A percentile compares a stretch with the other conserved stretches of the same genome.
Evolutionary conservation across 2,113 vertebrate species (phyloP).

Genomic region (Corythoichthys haematopterus): DNA sequence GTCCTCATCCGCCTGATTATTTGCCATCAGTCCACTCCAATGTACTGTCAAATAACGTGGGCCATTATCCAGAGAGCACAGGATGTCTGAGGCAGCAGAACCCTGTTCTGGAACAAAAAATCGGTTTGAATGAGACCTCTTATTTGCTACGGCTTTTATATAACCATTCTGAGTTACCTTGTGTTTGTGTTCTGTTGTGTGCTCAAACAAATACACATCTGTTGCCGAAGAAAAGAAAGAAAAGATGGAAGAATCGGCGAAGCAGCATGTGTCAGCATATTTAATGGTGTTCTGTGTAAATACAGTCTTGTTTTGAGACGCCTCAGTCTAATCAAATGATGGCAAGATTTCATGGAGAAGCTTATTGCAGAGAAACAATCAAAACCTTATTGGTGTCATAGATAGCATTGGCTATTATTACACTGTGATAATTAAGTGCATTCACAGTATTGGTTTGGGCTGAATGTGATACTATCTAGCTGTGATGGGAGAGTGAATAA

Average conservation of each 20-base stretch:
- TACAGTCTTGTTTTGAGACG: conserved; percentile 14
- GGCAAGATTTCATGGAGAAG: conserved; percentile 2
- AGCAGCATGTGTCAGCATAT: not conserved
- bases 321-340: conserved; percentile 3
- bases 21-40: conserved; percentile 43
- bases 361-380: conserved; percentile 6
- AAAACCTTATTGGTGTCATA: conserved; percentile 7
- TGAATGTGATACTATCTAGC: not conserved
- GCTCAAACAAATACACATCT: conserved; percentile 51
- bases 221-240: conserved; percentile 54
- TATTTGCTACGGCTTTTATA: conserved; percentile 38
- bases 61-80: conserved; percentile 49
- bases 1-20: conserved; percentile 45
- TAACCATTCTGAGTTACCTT: conserved; percentile 10
- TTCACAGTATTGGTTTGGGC: conserved; percentile 2
- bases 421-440: not conserved
- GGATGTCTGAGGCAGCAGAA: conserved; percentile 35
- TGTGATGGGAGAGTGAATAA: not conserved
- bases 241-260: conserved; percentile 2
- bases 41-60: conserved; percentile 47
- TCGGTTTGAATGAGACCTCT: conserved; percentile 40
- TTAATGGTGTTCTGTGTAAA: not conserved
- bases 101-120: conserved; percentile 44
- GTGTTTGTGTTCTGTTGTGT: conserved; percentile 19
- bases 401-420: conserved; percentile 8